These are phyloP conservation scores for Sitta carolinensis DNA, from an alignment of 2,797 vertebrate genomes.

Conservation along the genomic window DNA sequence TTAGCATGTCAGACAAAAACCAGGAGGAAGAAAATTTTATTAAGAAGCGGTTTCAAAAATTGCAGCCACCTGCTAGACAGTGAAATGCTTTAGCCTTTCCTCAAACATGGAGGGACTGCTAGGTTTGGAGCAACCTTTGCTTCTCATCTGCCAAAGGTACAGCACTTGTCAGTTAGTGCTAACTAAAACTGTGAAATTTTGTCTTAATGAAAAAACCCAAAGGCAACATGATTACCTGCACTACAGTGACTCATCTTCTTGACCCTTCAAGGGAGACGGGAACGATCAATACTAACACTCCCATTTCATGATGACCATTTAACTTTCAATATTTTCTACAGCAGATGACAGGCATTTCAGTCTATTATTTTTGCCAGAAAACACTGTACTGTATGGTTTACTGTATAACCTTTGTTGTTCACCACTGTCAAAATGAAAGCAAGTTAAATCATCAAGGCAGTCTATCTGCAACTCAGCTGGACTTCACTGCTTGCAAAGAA, in stretches of 20 bases:
- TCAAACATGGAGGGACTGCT: background rate
- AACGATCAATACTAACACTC: background rate
- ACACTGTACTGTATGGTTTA: background rate
- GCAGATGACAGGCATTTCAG: background rate
- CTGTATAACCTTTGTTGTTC: background rate
- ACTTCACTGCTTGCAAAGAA: background rate
- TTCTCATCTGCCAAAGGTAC: background rate
- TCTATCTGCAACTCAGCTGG: background rate
- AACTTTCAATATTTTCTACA: background rate
- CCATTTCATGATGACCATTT: background rate
- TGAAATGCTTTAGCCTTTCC: background rate
- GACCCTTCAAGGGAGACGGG: background rate
- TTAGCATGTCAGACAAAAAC: constrained; percentile 34
- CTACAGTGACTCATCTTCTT: background rate
- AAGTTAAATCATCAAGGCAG: background rate
- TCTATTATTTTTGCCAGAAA: constrained; percentile 41
- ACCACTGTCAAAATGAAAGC: background rate
- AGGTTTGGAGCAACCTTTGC: background rate
- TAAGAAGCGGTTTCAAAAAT: constrained; percentile 28
- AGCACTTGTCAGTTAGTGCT: background rate
- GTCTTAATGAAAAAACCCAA: background rate
- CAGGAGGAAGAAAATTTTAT: constrained; percentile 11
- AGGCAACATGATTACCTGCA: background rate
- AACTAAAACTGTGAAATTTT: background rate
- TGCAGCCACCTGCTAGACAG: constrained; percentile 32